These are phyloP conservation scores for Takifugu flavidus DNA, from an alignment of 2,113 vertebrate species.

Conservation along the genomic window DNA sequence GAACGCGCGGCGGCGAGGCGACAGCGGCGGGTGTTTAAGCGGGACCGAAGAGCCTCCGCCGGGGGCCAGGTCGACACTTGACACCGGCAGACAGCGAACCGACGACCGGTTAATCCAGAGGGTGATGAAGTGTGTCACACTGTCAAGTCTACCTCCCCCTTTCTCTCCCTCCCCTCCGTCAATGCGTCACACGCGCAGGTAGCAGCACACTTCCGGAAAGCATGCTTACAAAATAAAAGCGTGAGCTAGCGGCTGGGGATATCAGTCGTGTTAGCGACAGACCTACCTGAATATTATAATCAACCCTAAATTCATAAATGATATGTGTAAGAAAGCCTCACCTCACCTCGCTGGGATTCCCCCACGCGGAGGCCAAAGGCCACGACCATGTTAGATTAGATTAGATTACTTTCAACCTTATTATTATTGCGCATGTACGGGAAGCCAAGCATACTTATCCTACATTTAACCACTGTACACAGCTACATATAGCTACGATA, in stretches of 20 bases:
- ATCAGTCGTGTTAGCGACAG: too few species aligned
- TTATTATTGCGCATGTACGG: too few species aligned
- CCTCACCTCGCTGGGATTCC: too few species aligned
- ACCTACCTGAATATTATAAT: too few species aligned
- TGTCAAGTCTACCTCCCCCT: slow-evolving; percentile 36
- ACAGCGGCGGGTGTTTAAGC: not conserved
- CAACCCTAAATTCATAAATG: too few species aligned
- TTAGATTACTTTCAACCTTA: too few species aligned
- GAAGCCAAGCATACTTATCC: too few species aligned
- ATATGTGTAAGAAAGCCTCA: too few species aligned
- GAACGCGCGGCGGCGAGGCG: slow-evolving; percentile 17
- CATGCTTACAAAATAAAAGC: slow-evolving; percentile 28
- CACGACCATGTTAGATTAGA: too few species aligned
- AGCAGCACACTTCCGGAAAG: not conserved
- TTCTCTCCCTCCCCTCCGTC: slow-evolving; percentile 7
- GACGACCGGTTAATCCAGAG: slow-evolving; percentile 3
- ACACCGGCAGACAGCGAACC: slow-evolving; percentile 1
- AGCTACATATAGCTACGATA: too few species aligned
- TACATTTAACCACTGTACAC: too few species aligned
- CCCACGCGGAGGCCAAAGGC: too few species aligned
- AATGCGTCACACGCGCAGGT: slow-evolving; percentile 28
- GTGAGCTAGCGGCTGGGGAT: not conserved
- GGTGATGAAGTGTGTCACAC: slow-evolving; percentile 28
- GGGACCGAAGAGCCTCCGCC: not conserved
- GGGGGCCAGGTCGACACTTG: not conserved